A percentile compares a stretch with the other conserved stretches of the same genome.
These are phyloP conservation scores for Sminthurides bifidus DNA, from an alignment of 1,140 invertebrate genomes.

Conservation along the genomic window DNA sequence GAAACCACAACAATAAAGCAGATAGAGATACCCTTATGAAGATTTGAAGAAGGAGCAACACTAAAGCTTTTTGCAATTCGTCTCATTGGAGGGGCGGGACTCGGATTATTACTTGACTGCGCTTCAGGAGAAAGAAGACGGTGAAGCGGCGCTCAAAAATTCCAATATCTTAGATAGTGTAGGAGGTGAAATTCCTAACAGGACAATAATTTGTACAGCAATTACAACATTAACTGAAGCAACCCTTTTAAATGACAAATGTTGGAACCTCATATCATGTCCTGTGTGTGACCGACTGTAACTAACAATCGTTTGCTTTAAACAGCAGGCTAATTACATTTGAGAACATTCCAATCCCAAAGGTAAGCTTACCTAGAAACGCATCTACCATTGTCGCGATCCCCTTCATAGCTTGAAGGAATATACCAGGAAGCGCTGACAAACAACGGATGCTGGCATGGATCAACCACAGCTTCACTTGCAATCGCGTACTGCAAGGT, in stretches of 20 bases:
- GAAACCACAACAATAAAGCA: too few species aligned
- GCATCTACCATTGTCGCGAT: constrained; percentile 87
- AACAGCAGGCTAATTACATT: too few species aligned
- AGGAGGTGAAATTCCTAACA: constrained; percentile 10
- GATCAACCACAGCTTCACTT: constrained; percentile 57
- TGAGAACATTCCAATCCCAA: too few species aligned
- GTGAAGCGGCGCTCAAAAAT: too few species aligned
- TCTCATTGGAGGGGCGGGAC: constrained; percentile 52
- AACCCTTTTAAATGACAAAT: not conserved
- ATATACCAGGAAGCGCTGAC: constrained; percentile 66
- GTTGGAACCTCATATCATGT: too few species aligned
- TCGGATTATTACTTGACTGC: constrained; percentile 31
- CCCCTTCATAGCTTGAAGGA: constrained; percentile 85
- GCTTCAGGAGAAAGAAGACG: constrained; percentile 16
- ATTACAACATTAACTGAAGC: constrained; percentile 5
- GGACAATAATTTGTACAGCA: not conserved
- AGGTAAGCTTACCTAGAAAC: constrained; percentile 65
- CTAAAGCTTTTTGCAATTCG: constrained; percentile 79
- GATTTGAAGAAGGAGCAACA: constrained; percentile 45
- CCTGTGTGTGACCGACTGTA: too few species aligned
- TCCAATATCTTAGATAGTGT: not conserved
- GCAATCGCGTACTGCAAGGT: constrained; percentile 50
- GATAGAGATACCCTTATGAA: constrained; percentile 28
- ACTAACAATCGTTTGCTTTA: too few species aligned
- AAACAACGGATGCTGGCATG: constrained; percentile 78